Evolutionary conservation across 2,888 invertebrate species (phyloP).

Genomic region (Nemurella pictetii): DNA sequence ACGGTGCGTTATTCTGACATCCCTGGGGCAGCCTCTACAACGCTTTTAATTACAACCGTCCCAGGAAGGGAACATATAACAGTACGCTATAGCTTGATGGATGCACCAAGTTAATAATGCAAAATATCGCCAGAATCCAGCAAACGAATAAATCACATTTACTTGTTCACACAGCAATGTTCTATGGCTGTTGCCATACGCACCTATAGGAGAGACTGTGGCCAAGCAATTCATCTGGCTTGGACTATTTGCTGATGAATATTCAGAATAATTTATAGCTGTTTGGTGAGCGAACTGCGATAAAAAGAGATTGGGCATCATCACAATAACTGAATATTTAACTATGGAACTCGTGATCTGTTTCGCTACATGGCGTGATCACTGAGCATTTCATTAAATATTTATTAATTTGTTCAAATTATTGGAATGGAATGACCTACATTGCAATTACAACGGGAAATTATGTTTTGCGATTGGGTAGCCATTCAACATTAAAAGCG

Average conservation of each 20-base stretch:
- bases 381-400: not conserved
- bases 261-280: not conserved
- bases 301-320: not conserved
- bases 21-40: not conserved
- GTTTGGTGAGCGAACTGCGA: not conserved
- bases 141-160: conserved; percentile 22
- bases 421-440: not conserved
- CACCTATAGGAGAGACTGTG: not conserved
- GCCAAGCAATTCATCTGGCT: conserved; percentile 3
- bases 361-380: not conserved
- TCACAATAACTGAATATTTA: not conserved
- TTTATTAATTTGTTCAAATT: not conserved
- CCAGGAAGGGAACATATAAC: not conserved
- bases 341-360: not conserved
- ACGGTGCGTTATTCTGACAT: conserved; percentile 20
- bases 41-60: conserved; percentile 25
- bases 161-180: not conserved
- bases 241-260: conserved; percentile 1
- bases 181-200: not conserved
- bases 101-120: conserved; percentile 29
- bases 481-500: not conserved
- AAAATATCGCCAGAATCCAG: conserved; percentile 26
- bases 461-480: not conserved
- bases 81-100: not conserved
- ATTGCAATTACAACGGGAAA: not conserved